These are phyloP conservation scores for Acyrthosiphon pisum DNA, from an alignment of 1,140 invertebrate genomes.

Conservation along the genomic window DNA sequence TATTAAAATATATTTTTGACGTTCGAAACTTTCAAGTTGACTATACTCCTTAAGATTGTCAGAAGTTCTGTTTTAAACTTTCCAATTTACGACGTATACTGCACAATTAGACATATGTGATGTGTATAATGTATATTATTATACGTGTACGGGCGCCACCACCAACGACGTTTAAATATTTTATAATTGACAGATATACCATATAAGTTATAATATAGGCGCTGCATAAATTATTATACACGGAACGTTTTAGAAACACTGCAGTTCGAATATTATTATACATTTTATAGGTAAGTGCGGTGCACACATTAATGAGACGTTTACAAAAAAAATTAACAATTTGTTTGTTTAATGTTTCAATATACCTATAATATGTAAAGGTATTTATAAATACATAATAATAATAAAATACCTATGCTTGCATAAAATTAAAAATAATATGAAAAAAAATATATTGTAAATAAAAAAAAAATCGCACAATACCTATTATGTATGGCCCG, in stretches of 20 bases:
- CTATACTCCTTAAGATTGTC: background rate
- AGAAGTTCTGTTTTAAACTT: conserved; percentile 18
- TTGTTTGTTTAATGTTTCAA: background rate
- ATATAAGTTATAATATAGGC: background rate
- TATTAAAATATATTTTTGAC: conserved; percentile 12
- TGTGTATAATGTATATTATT: background rate
- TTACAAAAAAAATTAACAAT: background rate
- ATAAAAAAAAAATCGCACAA: background rate
- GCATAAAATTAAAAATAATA: background rate
- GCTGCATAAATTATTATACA: background rate
- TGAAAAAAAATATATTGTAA: no score
- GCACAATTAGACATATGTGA: background rate
- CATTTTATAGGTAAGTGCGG: background rate
- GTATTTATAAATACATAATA: background rate
- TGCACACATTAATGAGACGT: background rate
- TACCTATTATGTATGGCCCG: background rate
- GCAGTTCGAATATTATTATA: background rate
- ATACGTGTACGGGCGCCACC: background rate
- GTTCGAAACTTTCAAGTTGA: background rate
- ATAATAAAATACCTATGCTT: background rate
- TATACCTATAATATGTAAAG: background rate
- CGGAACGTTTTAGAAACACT: background rate
- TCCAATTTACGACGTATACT: conserved; percentile 3
- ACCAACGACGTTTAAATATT: conserved; percentile 2
- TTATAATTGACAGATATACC: conserved; percentile 4